Conservation (phyloP, 2,888 invertebrate genomes). For the Unio delphinus region DNA sequence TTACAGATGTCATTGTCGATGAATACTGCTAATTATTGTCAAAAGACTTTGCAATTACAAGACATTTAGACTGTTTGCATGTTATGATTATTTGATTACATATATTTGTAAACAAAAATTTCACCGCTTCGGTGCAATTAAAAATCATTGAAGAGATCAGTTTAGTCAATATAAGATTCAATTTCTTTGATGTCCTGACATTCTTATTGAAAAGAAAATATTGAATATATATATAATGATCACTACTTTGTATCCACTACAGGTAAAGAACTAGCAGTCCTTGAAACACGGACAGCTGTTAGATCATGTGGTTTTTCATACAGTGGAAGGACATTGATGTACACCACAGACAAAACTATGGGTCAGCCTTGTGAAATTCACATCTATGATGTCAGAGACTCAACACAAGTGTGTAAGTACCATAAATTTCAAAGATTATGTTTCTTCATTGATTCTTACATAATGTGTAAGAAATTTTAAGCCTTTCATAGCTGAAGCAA, state of each 20-base stretch:
- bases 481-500: background rate
- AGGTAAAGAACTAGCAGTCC: conserved; percentile 60
- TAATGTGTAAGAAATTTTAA: background rate
- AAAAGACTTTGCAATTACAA: too few relatives aligned
- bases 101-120: too few relatives aligned
- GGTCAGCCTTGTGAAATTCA: conserved; percentile 91
- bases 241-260: conserved; percentile 13
- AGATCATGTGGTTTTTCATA: conserved; percentile 93
- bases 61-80: too few relatives aligned
- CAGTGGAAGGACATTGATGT: conserved; percentile 92
- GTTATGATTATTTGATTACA: too few relatives aligned
- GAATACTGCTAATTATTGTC: too few relatives aligned
- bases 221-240: background rate
- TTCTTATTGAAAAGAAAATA: background rate
- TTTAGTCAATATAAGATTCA: background rate
- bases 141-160: too few relatives aligned
- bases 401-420: conserved; percentile 68
- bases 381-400: conserved; percentile 76
- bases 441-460: background rate
- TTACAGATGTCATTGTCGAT: too few relatives aligned
- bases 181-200: background rate
- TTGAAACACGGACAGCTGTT: conserved; percentile 81
- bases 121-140: too few relatives aligned
- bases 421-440: background rate
- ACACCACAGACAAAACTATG: conserved; percentile 94